Conservation (phyloP, 2,113 vertebrate genomes). For the Mastomys coucha region DNA sequence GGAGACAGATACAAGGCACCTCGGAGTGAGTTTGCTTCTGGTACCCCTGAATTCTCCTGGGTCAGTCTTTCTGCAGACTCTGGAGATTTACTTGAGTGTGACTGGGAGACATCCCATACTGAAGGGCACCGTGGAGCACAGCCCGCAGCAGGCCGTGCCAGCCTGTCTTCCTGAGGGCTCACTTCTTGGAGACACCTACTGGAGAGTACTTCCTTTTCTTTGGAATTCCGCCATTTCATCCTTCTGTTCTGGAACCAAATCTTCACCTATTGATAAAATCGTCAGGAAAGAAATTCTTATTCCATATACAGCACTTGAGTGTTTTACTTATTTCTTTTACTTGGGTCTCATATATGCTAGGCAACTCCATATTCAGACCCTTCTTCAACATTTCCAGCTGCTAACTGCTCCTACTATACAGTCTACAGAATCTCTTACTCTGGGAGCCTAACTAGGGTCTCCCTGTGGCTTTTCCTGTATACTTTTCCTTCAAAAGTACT, state of each 20-base stretch:
- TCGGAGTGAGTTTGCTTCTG: conserved; percentile 72
- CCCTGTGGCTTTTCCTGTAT: not conserved
- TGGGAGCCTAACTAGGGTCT: not conserved
- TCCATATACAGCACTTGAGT: not conserved
- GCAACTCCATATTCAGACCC: not conserved
- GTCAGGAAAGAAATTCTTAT: conserved; percentile 64
- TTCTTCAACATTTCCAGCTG: not conserved
- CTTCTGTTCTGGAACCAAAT: conserved; percentile 99
- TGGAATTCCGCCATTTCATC: conserved; percentile 99
- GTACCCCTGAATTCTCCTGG: conserved; percentile 45
- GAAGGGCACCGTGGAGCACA: conserved; percentile 81
- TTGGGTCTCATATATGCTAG: not conserved
- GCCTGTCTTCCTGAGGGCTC: conserved; percentile 84
- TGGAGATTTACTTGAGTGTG: conserved; percentile 81
- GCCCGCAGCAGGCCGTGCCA: conserved; percentile 80
- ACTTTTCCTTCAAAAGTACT: not conserved
- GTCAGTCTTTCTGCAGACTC: conserved; percentile 83
- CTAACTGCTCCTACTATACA: not conserved
- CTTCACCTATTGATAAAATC: conserved; percentile 92
- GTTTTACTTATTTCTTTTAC: not conserved
- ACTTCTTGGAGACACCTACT: conserved; percentile 86
- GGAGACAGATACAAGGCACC: conserved; percentile 81
- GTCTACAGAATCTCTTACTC: not conserved
- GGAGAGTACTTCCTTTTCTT: conserved; percentile 94
- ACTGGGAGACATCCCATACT: conserved; percentile 84